phyloP scores from a whole-genome alignment of 92 coral and sea anemone genomes.

The Palythoa grandis region DNA sequence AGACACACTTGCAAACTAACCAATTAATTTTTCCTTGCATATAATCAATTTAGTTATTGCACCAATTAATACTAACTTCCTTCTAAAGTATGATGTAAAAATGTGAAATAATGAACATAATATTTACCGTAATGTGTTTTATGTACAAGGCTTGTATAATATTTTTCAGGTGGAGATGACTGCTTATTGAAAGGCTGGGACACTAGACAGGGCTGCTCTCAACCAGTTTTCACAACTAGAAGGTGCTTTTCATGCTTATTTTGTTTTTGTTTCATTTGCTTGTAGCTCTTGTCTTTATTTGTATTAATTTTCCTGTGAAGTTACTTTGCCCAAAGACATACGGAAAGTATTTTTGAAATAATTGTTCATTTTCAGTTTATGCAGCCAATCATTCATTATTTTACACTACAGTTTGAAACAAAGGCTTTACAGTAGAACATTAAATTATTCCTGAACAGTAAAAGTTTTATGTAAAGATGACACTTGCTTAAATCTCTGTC shows the following conservation, averaged over 20 bases:
- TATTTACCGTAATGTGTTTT: not conserved
- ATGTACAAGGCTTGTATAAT: not conserved
- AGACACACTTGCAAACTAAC: too few species aligned
- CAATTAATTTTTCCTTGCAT: too few species aligned
- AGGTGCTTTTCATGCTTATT: slow-evolving; percentile 43
- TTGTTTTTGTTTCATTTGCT: not conserved
- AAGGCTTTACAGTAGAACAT: too few species aligned
- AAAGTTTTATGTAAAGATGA: not conserved
- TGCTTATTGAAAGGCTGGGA: slow-evolving; percentile 94
- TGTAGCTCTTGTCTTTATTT: not conserved
- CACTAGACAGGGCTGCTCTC: slow-evolving; percentile 79
- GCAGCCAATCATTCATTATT: too few species aligned
- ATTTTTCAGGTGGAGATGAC: slow-evolving; percentile 90
- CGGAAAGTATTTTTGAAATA: not conserved
- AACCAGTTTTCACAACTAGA: slow-evolving; percentile 79
- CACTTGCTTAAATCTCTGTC: not conserved
- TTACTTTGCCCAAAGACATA: not conserved
- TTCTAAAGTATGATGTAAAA: not conserved
- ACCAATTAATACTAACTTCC: too few species aligned
- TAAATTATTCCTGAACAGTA: not conserved
- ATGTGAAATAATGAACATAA: not conserved
- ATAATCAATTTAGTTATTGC: too few species aligned
- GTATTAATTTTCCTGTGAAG: not conserved
- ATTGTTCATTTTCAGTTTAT: not conserved
- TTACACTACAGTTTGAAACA: too few species aligned